phyloP scores from a whole-genome alignment of 2,113 vertebrate genomes.

The Addax nasomaculatus region DNA sequence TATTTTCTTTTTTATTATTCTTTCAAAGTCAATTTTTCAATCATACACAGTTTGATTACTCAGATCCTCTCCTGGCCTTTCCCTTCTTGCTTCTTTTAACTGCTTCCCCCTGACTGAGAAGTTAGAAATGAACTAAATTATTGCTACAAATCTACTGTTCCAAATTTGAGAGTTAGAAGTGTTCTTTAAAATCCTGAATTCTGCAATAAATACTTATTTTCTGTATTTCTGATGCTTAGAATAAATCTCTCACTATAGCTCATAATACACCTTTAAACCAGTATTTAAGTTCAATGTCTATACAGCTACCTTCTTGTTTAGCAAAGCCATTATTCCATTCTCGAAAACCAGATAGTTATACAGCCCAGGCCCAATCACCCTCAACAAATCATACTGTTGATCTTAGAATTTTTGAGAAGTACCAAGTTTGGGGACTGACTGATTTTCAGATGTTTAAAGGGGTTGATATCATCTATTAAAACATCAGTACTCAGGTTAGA shows the following conservation, averaged over 20 bases:
- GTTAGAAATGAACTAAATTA: background rate
- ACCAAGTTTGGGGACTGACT: background rate
- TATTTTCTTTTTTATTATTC: background rate
- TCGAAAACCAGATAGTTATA: background rate
- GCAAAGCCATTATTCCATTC: background rate
- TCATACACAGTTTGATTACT: background rate
- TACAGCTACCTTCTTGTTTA: background rate
- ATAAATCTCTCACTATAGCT: background rate
- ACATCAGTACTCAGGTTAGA: background rate
- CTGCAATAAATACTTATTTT: background rate
- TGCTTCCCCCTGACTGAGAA: background rate
- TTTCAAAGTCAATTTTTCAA: background rate
- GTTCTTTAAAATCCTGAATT: background rate
- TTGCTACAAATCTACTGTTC: background rate
- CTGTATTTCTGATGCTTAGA: background rate
- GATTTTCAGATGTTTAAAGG: background rate
- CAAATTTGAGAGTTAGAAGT: background rate
- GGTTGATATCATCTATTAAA: background rate
- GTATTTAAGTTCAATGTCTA: background rate
- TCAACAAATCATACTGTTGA: background rate
- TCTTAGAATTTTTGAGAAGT: background rate
- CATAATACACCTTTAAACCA: background rate
- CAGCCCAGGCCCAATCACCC: background rate
- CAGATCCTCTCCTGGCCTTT: background rate
- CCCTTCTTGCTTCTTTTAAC: background rate